Percentiles rank a stretch among this genome's conserved stretches.
These are phyloP conservation scores for Eilema griseolum DNA, from an alignment of 2,888 invertebrate species.

Conservation along the genomic window DNA sequence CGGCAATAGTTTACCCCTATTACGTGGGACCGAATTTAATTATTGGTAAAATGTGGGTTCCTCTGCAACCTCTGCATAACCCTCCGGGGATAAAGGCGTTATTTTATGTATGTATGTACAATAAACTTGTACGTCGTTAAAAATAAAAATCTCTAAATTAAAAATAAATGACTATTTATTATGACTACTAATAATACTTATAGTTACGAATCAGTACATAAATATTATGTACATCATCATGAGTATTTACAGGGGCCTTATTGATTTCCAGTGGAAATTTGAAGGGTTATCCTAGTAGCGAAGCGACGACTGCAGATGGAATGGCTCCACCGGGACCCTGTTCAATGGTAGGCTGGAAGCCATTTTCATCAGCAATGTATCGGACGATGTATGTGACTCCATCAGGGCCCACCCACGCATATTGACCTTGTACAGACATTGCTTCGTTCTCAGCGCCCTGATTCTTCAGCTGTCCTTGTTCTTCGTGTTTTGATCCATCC, in stretches of 20 bases:
- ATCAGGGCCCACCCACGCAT: conserved; percentile 86
- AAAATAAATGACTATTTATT: conserved; percentile 30
- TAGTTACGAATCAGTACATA: conserved; percentile 69
- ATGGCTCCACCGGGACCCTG: conserved; percentile 76
- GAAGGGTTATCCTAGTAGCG: conserved; percentile 69
- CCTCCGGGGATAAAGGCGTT: no score
- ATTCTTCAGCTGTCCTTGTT: conserved; percentile 86
- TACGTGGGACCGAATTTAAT: no score
- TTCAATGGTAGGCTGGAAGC: conserved; percentile 80
- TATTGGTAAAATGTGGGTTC: no score
- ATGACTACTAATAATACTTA: conserved; percentile 41
- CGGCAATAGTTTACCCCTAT: no score
- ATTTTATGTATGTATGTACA: no score
- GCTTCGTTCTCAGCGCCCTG: conserved; percentile 86
- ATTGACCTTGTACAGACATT: conserved; percentile 85
- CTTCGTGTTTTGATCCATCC: conserved; percentile 86
- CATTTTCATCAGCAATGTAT: conserved; percentile 86
- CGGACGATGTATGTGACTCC: conserved; percentile 87
- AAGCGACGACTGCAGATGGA: conserved; percentile 72
- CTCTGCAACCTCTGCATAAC: no score
- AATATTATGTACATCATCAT: conserved; percentile 81
- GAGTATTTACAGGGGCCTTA: conserved; percentile 60
- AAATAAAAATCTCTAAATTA: conserved; percentile 2
- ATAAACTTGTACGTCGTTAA: no score
- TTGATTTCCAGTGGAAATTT: conserved; percentile 51